phyloP scores from a whole-genome alignment of 2,113 vertebrate species.

The Indri indri region DNA sequence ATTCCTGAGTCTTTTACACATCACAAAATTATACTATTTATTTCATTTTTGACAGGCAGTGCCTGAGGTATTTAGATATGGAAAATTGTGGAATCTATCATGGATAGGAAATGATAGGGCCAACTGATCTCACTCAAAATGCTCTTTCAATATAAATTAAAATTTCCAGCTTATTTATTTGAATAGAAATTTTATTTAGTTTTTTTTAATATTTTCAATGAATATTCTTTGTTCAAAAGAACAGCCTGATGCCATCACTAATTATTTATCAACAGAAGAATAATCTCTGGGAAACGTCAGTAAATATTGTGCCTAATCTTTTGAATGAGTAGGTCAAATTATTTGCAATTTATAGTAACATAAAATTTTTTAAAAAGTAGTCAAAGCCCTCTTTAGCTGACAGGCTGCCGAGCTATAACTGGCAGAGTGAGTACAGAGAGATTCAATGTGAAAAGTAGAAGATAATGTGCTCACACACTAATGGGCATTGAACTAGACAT shows the following conservation, averaged over 20 bases:
- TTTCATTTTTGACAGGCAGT: not conserved
- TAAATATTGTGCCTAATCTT: constrained; percentile 15
- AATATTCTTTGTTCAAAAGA: constrained; percentile 11
- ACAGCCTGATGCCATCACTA: not conserved
- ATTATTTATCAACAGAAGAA: not conserved
- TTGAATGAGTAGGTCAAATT: constrained; percentile 78
- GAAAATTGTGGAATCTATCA: not conserved
- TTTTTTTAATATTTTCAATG: not conserved
- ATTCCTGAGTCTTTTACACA: not conserved
- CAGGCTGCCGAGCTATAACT: constrained; percentile 88
- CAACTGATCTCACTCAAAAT: not conserved
- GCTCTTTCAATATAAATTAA: not conserved
- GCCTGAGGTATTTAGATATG: not conserved
- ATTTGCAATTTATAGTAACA: constrained; percentile 77
- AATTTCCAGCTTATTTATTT: not conserved
- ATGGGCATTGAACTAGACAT: constrained; percentile 99
- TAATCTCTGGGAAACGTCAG: not conserved
- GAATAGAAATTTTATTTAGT: not conserved
- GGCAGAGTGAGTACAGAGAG: constrained; percentile 89
- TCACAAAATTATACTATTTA: not conserved
- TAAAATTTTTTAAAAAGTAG: constrained; percentile 76
- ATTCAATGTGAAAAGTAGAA: constrained; percentile 95
- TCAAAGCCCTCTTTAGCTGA: constrained; percentile 88
- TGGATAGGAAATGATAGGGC: not conserved
- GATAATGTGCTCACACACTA: constrained; percentile 98